Conservation (phyloP, 2,888 invertebrate genomes). For the Machimus atricapillus region DNA sequence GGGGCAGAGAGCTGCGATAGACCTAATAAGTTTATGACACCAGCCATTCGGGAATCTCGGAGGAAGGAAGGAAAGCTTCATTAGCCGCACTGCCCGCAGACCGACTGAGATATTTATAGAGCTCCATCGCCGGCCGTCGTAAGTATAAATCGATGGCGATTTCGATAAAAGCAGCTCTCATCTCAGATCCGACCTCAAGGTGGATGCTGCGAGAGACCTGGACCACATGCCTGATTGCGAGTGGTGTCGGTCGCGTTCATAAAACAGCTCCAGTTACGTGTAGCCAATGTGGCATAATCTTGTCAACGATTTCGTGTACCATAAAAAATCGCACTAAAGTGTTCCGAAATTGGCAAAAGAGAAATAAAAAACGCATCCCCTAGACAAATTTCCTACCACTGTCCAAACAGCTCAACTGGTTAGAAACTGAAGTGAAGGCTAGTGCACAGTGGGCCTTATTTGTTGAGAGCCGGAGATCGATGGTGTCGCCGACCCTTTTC, state of each 20-base stretch:
- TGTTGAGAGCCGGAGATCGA: neutral
- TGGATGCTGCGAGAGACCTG: neutral
- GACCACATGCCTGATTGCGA: neutral
- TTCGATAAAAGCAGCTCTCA: neutral
- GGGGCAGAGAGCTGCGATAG: neutral
- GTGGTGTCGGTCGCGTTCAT: neutral
- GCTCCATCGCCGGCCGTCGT: neutral
- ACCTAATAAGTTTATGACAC: slow-evolving; percentile 3
- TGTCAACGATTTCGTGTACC: neutral
- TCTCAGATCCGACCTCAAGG: neutral
- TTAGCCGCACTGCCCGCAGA: neutral
- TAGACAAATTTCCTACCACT: neutral
- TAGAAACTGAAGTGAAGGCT: neutral
- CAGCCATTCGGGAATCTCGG: neutral
- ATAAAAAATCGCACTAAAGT: neutral
- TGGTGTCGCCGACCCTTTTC: neutral
- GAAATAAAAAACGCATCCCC: neutral
- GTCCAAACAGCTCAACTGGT: neutral
- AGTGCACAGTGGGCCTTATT: neutral
- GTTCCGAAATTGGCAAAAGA: neutral
- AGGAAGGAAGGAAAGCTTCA: neutral
- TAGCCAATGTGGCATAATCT: neutral
- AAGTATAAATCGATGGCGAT: neutral
- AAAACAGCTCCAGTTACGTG: neutral
- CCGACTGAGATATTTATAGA: neutral